A percentile compares a stretch with the other conserved stretches of the same genome.
These are phyloP conservation scores for Plectus sambesii DNA, from an alignment of 1,140 invertebrate genomes.

Conservation along the genomic window DNA sequence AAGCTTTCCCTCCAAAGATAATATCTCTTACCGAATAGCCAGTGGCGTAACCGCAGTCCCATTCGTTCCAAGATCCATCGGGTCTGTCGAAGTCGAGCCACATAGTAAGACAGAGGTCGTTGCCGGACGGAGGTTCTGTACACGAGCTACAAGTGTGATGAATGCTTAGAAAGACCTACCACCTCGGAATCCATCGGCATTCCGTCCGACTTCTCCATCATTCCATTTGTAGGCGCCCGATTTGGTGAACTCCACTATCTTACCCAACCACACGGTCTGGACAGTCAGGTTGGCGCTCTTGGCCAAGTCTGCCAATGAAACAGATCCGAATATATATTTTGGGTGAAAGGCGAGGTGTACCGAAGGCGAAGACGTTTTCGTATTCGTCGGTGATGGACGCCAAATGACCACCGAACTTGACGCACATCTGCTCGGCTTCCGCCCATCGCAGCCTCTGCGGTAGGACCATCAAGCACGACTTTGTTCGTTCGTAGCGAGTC, in stretches of 20 bases:
- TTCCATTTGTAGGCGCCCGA: slow-evolving; percentile 7
- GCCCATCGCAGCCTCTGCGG: neutral
- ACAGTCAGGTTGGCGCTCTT: neutral
- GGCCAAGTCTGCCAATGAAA: too few species aligned
- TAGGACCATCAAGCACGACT: neutral
- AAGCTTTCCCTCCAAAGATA: neutral
- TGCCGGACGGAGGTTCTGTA: slow-evolving; percentile 4
- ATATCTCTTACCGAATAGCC: slow-evolving; percentile 1
- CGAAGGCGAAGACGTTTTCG: slow-evolving; percentile 4
- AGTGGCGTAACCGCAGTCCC: slow-evolving; percentile 4
- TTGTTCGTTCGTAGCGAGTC: slow-evolving; percentile 4
- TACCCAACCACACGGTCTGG: slow-evolving; percentile 8
- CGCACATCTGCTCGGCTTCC: slow-evolving; percentile 1
- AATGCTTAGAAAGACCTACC: neutral
- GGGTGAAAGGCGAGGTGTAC: too few species aligned
- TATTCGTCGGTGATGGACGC: slow-evolving; percentile 6
- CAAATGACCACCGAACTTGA: neutral
- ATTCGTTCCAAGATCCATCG: slow-evolving; percentile 10
- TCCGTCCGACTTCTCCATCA: neutral
- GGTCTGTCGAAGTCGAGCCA: slow-evolving; percentile 4
- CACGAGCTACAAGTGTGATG: too few species aligned
- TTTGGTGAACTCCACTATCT: neutral
- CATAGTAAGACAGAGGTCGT: slow-evolving; percentile 2
- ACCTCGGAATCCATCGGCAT: slow-evolving; percentile 1
- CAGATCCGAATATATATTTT: too few species aligned